Evolutionary conservation across 1,140 invertebrate genomes (phyloP).

Genomic region (Anthonomus grandis): DNA sequence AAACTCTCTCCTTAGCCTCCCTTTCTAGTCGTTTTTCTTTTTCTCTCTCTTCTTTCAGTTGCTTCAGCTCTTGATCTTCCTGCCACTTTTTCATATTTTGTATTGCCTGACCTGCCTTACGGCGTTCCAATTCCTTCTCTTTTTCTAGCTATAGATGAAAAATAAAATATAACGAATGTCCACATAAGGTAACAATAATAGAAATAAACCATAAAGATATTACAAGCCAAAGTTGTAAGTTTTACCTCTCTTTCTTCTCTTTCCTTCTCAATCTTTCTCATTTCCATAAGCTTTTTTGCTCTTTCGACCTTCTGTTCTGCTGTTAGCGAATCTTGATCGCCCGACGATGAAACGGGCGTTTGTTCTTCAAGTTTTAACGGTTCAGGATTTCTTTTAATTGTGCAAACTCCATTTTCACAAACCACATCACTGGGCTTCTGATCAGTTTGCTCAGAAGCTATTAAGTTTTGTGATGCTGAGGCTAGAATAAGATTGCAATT

Average conservation of each 20-base stretch:
- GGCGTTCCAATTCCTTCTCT: slow-evolving; percentile 66
- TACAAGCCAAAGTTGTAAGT: not conserved
- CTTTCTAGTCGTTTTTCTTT: slow-evolving; percentile 69
- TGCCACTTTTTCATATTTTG: slow-evolving; percentile 67
- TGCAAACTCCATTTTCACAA: slow-evolving; percentile 38
- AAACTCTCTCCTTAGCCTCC: slow-evolving; percentile 63
- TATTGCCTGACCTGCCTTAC: slow-evolving; percentile 66
- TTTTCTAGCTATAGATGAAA: slow-evolving; percentile 53
- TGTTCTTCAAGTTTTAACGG: not conserved
- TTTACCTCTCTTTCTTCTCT: slow-evolving; percentile 62
- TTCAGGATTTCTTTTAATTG: slow-evolving; percentile 34
- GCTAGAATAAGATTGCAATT: slow-evolving; percentile 4
- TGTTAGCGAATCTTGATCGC: slow-evolving; percentile 19
- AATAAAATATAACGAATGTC: too few relatives aligned
- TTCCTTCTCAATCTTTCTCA: slow-evolving; percentile 56
- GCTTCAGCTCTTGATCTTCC: slow-evolving; percentile 71
- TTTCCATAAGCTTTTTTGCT: slow-evolving; percentile 57
- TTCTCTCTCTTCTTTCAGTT: slow-evolving; percentile 64
- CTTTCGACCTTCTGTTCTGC: slow-evolving; percentile 46
- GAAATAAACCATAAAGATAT: too few relatives aligned
- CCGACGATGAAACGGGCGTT: slow-evolving; percentile 10
- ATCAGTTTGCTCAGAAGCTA: slow-evolving; percentile 21
- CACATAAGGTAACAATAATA: too few relatives aligned
- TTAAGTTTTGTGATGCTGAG: slow-evolving; percentile 21
- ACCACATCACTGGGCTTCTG: slow-evolving; percentile 26